Evolutionary conservation across 2,113 vertebrate species (phyloP).

Genomic region (Pseudorectes ferrugineus): DNA sequence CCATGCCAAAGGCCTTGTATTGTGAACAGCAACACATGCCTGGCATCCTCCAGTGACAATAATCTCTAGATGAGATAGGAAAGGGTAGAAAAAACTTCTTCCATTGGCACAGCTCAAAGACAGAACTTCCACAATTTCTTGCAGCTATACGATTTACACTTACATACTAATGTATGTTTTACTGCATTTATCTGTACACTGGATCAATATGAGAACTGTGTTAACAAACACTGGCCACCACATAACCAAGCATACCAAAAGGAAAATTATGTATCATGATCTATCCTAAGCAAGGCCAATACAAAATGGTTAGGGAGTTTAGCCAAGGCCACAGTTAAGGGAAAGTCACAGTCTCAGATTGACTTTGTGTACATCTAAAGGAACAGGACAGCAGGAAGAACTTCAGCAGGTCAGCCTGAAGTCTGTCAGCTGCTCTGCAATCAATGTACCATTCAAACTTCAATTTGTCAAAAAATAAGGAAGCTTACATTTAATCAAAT

Average conservation of each 20-base stretch:
- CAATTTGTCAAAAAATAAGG: neutral
- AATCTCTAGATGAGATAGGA: neutral
- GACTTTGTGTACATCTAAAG: neutral
- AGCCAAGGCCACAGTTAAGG: neutral
- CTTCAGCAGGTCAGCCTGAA: neutral
- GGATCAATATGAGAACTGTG: accelerated
- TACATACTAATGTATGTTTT: neutral
- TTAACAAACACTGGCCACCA: neutral
- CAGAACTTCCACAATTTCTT: neutral
- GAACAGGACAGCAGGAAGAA: neutral
- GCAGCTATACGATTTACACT: neutral
- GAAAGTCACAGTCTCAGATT: neutral
- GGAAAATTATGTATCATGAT: neutral
- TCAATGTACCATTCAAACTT: neutral
- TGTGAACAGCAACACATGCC: neutral
- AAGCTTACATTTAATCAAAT: neutral
- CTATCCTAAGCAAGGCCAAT: neutral
- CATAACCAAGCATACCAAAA: neutral
- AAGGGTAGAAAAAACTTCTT: neutral
- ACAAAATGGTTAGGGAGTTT: neutral
- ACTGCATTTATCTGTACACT: neutral
- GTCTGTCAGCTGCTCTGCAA: neutral
- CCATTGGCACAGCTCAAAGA: neutral
- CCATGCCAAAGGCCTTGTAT: neutral
- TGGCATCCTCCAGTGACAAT: neutral